phyloP scores from a whole-genome alignment of 2,888 invertebrate genomes.

The Tethea ocularis region DNA sequence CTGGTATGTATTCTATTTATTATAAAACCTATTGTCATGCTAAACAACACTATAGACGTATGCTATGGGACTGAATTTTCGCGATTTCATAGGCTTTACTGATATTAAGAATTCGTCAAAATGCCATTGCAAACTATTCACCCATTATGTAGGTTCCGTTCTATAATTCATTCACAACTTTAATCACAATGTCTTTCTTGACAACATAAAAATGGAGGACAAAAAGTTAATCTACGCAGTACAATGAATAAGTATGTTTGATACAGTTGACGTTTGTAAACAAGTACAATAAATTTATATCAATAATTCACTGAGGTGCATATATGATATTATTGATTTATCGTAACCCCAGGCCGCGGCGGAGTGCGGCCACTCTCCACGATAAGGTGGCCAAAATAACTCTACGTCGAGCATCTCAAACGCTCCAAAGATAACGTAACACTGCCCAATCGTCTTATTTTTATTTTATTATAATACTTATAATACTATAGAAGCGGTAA shows the following conservation, averaged over 20 bases:
- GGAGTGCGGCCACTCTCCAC: constrained; percentile 57
- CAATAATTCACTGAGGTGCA: constrained; percentile 65
- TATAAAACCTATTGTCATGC: too few species aligned
- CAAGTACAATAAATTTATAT: constrained; percentile 54
- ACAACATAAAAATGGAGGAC: neutral
- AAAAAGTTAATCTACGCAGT: constrained; percentile 16
- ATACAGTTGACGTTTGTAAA: constrained; percentile 6
- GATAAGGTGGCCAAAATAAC: constrained; percentile 81
- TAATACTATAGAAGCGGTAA: constrained; percentile 29
- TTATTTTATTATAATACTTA: constrained; percentile 55
- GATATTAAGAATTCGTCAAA: too few species aligned
- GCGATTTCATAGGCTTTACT: too few species aligned
- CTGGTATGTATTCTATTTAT: too few species aligned
- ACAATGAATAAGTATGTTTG: constrained; percentile 2
- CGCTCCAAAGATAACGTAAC: constrained; percentile 62
- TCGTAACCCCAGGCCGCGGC: constrained; percentile 62
- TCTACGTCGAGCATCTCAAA: constrained; percentile 60
- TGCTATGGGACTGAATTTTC: too few species aligned
- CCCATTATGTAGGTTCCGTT: too few species aligned
- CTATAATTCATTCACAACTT: too few species aligned
- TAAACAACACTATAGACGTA: too few species aligned
- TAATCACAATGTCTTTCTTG: too few species aligned
- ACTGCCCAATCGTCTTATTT: constrained; percentile 48
- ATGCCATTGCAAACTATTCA: too few species aligned
- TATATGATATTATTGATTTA: constrained; percentile 72